Conservation (phyloP, 2,797 vertebrate species). For the Cuculus canorus region DNA sequence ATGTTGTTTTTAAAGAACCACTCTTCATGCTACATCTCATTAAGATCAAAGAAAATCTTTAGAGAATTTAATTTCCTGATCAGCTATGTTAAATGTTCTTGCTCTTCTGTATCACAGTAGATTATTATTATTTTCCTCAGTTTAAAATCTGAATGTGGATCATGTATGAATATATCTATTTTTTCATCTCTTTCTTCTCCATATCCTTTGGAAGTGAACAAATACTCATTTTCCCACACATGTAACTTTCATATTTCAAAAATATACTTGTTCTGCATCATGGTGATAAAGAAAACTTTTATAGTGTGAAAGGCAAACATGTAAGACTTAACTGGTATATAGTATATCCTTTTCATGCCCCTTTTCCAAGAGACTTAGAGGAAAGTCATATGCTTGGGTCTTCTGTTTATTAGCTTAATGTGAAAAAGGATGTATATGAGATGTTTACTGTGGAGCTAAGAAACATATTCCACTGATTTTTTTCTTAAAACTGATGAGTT, state of each 20-base stretch:
- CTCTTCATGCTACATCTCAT: not conserved
- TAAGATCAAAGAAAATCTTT: not conserved
- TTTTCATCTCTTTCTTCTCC: not conserved
- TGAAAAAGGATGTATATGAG: not conserved
- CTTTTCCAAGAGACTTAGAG: not conserved
- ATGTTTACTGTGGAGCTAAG: not conserved
- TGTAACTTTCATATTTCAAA: not conserved
- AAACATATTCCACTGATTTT: not conserved
- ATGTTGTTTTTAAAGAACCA: not conserved
- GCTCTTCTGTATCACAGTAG: not conserved
- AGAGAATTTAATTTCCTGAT: not conserved
- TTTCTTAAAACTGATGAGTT: not conserved
- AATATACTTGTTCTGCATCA: not conserved
- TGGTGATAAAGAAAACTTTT: not conserved
- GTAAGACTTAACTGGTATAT: not conserved
- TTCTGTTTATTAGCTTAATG: not conserved
- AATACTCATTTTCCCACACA: not conserved
- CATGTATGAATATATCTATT: not conserved
- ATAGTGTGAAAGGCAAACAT: not conserved
- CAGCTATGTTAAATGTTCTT: not conserved
- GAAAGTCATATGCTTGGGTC: not conserved
- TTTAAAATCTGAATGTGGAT: not conserved
- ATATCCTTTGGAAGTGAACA: not conserved
- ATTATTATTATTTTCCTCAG: not conserved
- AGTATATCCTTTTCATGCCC: not conserved